Conservation (phyloP, 92 coral and sea anemone species). For the Plumapathes pennacea region DNA sequence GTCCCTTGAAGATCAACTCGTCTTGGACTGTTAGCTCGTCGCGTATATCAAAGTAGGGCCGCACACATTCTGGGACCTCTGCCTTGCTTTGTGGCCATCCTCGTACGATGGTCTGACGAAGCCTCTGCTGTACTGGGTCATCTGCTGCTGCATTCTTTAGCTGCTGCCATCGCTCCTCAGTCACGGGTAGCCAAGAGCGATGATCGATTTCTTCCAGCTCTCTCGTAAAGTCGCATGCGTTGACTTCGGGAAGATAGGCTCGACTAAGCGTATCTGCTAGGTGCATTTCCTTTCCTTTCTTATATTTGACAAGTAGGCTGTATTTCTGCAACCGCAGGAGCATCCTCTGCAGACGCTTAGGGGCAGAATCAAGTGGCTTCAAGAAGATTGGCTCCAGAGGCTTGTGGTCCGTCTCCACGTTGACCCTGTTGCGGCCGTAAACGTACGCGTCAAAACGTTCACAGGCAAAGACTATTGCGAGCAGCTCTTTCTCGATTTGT, state of each 20-base stretch:
- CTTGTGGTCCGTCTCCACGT: conserved; percentile 34
- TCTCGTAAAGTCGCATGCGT: conserved; percentile 6
- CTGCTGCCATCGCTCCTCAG: conserved; percentile 20
- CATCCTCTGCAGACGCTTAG: conserved; percentile 37
- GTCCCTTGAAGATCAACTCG: conserved; percentile 18
- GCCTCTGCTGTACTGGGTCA: conserved; percentile 35
- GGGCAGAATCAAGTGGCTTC: conserved; percentile 41
- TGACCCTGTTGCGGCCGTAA: conserved; percentile 34
- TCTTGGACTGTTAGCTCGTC: not conserved
- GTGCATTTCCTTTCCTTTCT: conserved; percentile 29
- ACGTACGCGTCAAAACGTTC: conserved; percentile 41
- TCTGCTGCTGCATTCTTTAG: conserved; percentile 49
- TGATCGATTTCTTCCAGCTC: conserved; percentile 38
- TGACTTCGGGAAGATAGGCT: conserved; percentile 13
- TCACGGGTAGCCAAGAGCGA: conserved; percentile 6
- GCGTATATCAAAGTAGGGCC: conserved; percentile 14
- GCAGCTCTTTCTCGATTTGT: conserved; percentile 55
- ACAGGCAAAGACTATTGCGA: conserved; percentile 39
- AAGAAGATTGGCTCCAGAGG: conserved; percentile 56
- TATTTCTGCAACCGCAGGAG: conserved; percentile 10
- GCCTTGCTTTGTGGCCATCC: conserved; percentile 43
- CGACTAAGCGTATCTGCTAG: conserved; percentile 35
- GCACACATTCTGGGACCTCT: conserved; percentile 41
- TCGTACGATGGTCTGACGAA: conserved; percentile 17
- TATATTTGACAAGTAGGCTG: conserved; percentile 16